Percentiles rank a stretch among this genome's conserved stretches.
Conservation (phyloP, 2,888 invertebrate species). For the Lochmaea crataegi region DNA sequence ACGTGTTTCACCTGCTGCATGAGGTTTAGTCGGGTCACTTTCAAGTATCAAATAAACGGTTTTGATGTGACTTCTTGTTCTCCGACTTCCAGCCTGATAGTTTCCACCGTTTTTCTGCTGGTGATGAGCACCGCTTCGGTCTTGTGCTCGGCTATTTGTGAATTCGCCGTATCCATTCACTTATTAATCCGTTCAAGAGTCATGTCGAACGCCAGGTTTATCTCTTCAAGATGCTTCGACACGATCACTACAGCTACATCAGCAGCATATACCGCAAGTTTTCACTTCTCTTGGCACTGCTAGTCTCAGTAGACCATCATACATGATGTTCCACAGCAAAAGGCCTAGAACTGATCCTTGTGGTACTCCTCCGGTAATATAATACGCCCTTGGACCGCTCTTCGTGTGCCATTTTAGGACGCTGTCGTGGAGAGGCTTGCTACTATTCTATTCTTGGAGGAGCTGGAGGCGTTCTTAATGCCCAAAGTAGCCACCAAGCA, state of each 20-base stretch:
- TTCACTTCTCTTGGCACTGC: too few relatives aligned
- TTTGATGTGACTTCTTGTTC: neutral
- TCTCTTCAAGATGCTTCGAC: neutral
- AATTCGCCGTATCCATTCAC: neutral
- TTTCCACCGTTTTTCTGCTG: neutral
- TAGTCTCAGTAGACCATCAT: too few relatives aligned
- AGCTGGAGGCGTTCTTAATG: too few relatives aligned
- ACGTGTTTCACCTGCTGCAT: neutral
- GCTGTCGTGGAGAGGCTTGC: too few relatives aligned
- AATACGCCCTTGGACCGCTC: too few relatives aligned
- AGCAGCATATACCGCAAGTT: neutral
- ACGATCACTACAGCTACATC: neutral
- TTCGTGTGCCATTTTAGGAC: too few relatives aligned
- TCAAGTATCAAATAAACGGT: neutral
- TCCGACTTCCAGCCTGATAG: neutral
- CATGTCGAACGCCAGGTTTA: neutral
- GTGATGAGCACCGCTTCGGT: constrained; percentile 2
- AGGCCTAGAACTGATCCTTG: too few relatives aligned
- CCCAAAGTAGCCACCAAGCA: too few relatives aligned
- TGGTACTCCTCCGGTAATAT: too few relatives aligned
- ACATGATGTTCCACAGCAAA: too few relatives aligned
- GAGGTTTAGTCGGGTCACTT: neutral
- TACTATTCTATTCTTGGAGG: too few relatives aligned
- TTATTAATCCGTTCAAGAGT: neutral
- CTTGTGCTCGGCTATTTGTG: neutral